Conservation (phyloP, 1,140 invertebrate species). For the Atta colombica region DNA sequence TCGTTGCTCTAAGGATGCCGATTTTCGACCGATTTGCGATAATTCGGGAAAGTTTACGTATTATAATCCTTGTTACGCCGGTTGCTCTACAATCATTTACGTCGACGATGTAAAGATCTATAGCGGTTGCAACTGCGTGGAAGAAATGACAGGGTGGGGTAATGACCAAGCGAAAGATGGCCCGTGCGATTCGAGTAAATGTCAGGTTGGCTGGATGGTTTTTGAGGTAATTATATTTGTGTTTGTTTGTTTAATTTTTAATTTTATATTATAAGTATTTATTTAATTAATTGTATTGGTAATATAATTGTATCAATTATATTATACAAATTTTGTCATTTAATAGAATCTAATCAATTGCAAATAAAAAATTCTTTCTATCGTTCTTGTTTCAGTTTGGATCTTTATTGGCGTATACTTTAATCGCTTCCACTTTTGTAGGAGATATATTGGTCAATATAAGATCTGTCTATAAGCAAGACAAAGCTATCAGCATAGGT, state of each 20-base stretch:
- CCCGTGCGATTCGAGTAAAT: slow-evolving; percentile 86
- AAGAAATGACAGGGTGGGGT: slow-evolving; percentile 71
- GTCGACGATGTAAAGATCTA: slow-evolving; percentile 85
- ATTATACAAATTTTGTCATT: neutral
- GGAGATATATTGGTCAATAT: slow-evolving; percentile 88
- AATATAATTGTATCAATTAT: slow-evolving; percentile 17
- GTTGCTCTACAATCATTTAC: slow-evolving; percentile 86
- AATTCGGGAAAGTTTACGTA: slow-evolving; percentile 87
- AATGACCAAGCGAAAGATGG: slow-evolving; percentile 86
- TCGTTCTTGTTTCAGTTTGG: slow-evolving; percentile 73
- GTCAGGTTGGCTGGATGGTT: slow-evolving; percentile 87
- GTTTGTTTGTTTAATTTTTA: neutral
- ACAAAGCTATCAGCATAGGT: slow-evolving; percentile 88
- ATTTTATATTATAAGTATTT: neutral
- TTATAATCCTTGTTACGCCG: slow-evolving; percentile 91
- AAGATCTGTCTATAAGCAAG: slow-evolving; percentile 86
- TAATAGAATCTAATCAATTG: neutral
- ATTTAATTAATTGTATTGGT: neutral
- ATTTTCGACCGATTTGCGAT: slow-evolving; percentile 90
- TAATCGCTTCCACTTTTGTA: slow-evolving; percentile 85
- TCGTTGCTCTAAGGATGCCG: slow-evolving; percentile 87
- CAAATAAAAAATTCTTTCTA: neutral
- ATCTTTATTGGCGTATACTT: slow-evolving; percentile 75
- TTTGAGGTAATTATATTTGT: slow-evolving; percentile 84
- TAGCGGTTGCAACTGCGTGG: slow-evolving; percentile 87